phyloP scores from a whole-genome alignment of 2,113 vertebrate species.

The Naja naja region DNA sequence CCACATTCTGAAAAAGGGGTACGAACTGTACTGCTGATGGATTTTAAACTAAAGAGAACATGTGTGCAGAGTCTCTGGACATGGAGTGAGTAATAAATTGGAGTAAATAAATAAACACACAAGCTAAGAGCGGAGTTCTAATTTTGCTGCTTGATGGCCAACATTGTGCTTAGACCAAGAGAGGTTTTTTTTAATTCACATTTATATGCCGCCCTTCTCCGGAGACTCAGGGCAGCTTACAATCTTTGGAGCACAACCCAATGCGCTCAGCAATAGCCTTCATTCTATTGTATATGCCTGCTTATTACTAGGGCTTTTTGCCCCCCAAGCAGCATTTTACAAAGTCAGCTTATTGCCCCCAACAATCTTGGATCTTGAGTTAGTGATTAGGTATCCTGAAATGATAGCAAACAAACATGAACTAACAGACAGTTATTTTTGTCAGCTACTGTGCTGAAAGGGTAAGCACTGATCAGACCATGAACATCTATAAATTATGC shows the following conservation, averaged over 20 bases:
- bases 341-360: too few relatives aligned
- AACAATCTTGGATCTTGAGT: too few relatives aligned
- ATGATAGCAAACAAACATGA: neutral
- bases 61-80: neutral
- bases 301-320: too few relatives aligned
- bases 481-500: neutral
- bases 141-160: neutral
- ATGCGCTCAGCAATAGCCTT: too few relatives aligned
- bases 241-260: too few relatives aligned
- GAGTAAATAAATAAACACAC: neutral
- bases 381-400: neutral
- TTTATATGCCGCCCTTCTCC: too few relatives aligned
- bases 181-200: too few relatives aligned
- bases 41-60: neutral
- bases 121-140: neutral
- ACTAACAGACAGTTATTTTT: neutral
- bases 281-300: too few relatives aligned
- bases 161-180: neutral
- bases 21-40: neutral
- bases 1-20: neutral
- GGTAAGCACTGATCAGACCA: neutral
- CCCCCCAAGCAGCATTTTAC: too few relatives aligned
- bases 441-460: neutral
- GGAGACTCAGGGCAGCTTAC: too few relatives aligned
- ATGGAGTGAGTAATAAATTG: neutral